Base-by-base conservation (phyloP, 2,888 invertebrate species). In the Unio delphinus region DNA sequence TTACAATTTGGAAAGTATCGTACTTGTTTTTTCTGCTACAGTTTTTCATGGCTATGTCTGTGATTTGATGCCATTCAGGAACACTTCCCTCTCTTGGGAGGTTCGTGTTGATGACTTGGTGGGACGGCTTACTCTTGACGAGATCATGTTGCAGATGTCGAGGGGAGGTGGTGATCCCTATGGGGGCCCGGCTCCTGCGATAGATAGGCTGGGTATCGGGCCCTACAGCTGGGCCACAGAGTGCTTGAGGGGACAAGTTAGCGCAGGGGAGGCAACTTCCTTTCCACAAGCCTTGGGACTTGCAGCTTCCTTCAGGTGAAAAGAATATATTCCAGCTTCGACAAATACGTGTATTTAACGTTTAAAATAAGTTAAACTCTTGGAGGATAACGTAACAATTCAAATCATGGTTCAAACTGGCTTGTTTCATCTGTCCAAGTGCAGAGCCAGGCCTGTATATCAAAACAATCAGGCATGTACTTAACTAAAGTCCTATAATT, bases 211-310 rank as follows among this genome's bases (percentile, higher is more conserved):
- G 20, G 84, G 85, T 18, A 81, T 89, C 28, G 74, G 76, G 23
- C 86, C 87, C 0, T 88, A 87, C 70, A 78, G 81, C 23, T 89
- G 86, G 86, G 83, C 84, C 65, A 84, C 87, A 7, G 89, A 89
- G 70, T 89, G 89, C 77, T 74, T 88, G n/a, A 71, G 86, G 15
- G 88, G 88, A 4, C 86, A 85, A 55, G 86, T 83, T 0, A 62
- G 72, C 15, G 83, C 86, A 3, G 88, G 87, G 8, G 78, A 83
- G 57, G 87, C 88, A 6, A 89, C 89, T 4, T 80, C 86, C 1
- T 89, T 89, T 66, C 88, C 88, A 8, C 86, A 88, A 73, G 83
- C 88, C 7, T 65, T 89, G 28, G 88, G 88, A 45, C 77, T 89
- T 11, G 87, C 86, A 4, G 88, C 89, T 11, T 73, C 87, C n/a